Evolutionary conservation across 2,888 invertebrate species (phyloP).

Genomic region (Amblyjoppa fuscipennis): DNA sequence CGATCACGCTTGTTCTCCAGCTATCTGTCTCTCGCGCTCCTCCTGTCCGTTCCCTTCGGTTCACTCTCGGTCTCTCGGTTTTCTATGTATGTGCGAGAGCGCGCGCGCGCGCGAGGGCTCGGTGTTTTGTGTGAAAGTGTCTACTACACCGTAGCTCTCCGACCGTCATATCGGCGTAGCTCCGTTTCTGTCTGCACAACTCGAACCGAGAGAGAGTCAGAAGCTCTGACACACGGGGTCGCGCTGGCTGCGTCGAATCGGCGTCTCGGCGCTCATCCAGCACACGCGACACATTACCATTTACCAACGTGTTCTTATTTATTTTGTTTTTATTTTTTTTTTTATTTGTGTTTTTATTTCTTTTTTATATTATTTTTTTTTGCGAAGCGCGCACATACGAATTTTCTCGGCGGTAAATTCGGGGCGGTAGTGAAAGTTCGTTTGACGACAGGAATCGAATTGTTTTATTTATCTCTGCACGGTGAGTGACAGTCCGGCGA

Average conservation of each 20-base stretch:
- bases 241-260: slow-evolving; percentile 74
- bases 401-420: background rate
- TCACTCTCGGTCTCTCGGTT: slow-evolving; percentile 54
- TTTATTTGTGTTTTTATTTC: slow-evolving; percentile 40
- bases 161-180: slow-evolving; percentile 83
- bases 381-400: background rate
- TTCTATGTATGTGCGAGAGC: slow-evolving; percentile 60
- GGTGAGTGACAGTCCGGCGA: slow-evolving; percentile 1
- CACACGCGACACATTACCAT: slow-evolving; percentile 50
- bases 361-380: slow-evolving; percentile 11
- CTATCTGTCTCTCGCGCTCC: slow-evolving; percentile 69
- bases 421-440: slow-evolving; percentile 38
- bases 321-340: slow-evolving; percentile 28
- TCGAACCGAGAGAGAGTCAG: slow-evolving; percentile 77
- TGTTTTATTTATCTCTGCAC: slow-evolving; percentile 18
- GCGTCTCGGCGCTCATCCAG: slow-evolving; percentile 70
- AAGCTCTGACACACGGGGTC: slow-evolving; percentile 80
- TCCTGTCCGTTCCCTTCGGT: slow-evolving; percentile 70
- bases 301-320: slow-evolving; percentile 33
- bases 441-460: background rate
- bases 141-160: slow-evolving; percentile 59
- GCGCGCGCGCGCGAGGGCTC: slow-evolving; percentile 49
- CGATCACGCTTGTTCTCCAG: slow-evolving; percentile 72
- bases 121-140: slow-evolving; percentile 53
- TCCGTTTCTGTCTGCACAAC: slow-evolving; percentile 83